A percentile compares a stretch with the other conserved stretches of the same genome.
Evolutionary conservation across 2,113 vertebrate species (phyloP).

Genomic region (Crocuta crocuta): DNA sequence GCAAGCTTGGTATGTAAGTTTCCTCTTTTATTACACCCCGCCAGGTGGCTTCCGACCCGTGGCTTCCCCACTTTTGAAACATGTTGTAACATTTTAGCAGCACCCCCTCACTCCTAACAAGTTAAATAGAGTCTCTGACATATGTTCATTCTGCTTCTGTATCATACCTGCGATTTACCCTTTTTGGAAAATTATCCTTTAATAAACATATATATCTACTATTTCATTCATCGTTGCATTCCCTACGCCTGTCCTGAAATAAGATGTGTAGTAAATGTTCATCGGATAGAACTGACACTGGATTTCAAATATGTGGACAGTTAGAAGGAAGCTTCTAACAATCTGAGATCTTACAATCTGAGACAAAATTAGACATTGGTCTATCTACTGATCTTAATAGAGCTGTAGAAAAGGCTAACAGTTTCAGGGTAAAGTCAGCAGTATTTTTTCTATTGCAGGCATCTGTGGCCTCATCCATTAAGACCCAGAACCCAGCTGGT

Average conservation of each 20-base stretch:
- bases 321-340: neutral
- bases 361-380: neutral
- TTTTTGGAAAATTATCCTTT: neutral
- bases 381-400: neutral
- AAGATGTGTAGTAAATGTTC: neutral
- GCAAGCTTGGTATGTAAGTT: neutral
- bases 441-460: neutral
- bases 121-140: neutral
- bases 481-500: neutral
- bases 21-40: neutral
- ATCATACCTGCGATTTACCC: too few relatives aligned
- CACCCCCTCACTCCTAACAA: neutral
- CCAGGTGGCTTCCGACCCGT: too few relatives aligned
- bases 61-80: neutral
- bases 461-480: neutral
- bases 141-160: neutral
- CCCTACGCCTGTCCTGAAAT: neutral
- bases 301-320: neutral
- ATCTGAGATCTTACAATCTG: neutral
- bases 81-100: neutral
- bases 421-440: neutral
- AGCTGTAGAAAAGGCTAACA: neutral
- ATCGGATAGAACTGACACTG: neutral
- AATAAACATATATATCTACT: neutral
- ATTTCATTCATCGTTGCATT: neutral